These are phyloP conservation scores for Dusona sp. DNA, from an alignment of 2,888 invertebrate species.

Conservation along the genomic window DNA sequence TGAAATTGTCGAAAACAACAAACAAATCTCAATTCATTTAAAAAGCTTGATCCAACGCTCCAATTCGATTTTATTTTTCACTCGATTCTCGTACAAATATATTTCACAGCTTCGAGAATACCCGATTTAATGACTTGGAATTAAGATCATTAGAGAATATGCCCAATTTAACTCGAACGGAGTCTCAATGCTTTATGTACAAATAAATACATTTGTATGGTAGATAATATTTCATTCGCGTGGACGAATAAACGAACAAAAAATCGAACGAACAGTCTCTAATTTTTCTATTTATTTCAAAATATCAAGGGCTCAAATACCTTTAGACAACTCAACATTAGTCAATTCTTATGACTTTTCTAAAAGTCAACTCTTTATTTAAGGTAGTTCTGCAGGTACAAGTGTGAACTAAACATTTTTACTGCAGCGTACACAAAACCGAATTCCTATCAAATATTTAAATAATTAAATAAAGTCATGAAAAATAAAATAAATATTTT, in stretches of 20 bases:
- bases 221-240: constrained; percentile 70
- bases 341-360: too few species aligned
- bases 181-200: constrained; percentile 71
- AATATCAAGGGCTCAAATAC: too few species aligned
- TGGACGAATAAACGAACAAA: constrained; percentile 66
- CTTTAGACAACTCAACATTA: too few species aligned
- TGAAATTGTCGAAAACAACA: not conserved
- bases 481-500: too few species aligned
- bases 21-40: not conserved
- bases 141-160: constrained; percentile 29
- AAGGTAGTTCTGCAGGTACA: too few species aligned
- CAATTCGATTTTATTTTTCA: not conserved
- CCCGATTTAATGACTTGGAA: constrained; percentile 10
- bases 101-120: not conserved
- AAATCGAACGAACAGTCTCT: not conserved
- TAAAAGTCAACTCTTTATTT: too few species aligned
- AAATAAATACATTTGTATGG: constrained; percentile 74
- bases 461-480: too few species aligned
- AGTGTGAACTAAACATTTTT: too few species aligned
- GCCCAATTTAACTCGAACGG: constrained; percentile 50
- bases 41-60: not conserved
- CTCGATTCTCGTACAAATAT: not conserved
- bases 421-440: too few species aligned
- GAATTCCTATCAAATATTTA: too few species aligned
- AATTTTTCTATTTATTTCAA: constrained; percentile 14